Base-by-base conservation (phyloP, 2,888 invertebrate species). In the Zonitis immaculata region DNA sequence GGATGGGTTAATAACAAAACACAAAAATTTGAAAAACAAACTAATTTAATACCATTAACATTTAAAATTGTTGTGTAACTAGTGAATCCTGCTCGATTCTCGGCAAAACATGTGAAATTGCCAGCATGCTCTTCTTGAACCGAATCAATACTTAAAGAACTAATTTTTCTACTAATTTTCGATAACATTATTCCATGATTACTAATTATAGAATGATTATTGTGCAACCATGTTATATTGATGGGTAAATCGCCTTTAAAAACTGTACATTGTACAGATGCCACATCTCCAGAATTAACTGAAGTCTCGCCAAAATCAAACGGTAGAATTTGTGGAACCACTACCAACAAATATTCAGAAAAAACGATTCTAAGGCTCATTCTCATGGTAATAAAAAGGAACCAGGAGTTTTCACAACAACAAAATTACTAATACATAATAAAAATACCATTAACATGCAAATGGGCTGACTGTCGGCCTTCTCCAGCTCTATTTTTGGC, bases 181-280 rank as follows among this genome's bases (percentile, higher is more conserved):
- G 79, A 76, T 47, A 80, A 75, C 6, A 80, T 76, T 42, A 85
- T 76, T 48, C 76, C 78, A 60, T 78, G 79, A 61, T 78, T 79
- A 61, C 66, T 72, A 62, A 79, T 79, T 12, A 80, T 66, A 30
- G 69, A 62, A 56, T 73, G 73, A 52, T 76, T 78, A 61, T 82
- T 78, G 66, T 83, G 81, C 44, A 79, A 82, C 90, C 91, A 91
- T 47, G 80, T 80, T 51, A 92, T 86, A 60, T 81, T 80, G 51
- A 92, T 78, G 7, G 91, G 91, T 56, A 85, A 54, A 73, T 92
- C 91, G 25, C 91, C 90, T 72, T 88, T 87, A 63, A 80, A 83
- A 18, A 87, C 86, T 25, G 84, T 82, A 73, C 90, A 91, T 39
- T 63, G 61, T 1, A 69, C 46, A 6, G 69, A 67, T 11, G 63